Conservation (phyloP, 2,113 vertebrate genomes). For the Saguinus midas region DNA sequence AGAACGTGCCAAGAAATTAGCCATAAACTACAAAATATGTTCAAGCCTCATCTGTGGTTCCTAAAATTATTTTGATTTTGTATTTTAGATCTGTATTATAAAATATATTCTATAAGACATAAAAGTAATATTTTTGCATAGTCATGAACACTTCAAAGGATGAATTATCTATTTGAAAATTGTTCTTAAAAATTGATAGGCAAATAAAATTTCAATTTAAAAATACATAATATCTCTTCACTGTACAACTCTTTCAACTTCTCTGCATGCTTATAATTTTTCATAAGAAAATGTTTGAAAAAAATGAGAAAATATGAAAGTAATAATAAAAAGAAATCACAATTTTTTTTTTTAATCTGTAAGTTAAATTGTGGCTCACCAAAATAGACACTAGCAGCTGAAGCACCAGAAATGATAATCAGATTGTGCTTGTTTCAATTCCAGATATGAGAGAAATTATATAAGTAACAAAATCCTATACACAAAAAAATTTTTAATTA, state of each 20-base stretch:
- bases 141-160: background rate
- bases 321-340: background rate
- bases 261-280: background rate
- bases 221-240: slow-evolving; percentile 1
- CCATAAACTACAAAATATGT: background rate
- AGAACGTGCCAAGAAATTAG: background rate
- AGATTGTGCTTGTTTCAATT: background rate
- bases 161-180: background rate
- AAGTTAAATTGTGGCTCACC: background rate
- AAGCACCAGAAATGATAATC: background rate
- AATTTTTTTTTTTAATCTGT: background rate
- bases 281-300: background rate
- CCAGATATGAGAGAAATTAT: background rate
- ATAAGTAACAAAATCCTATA: background rate
- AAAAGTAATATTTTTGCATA: background rate
- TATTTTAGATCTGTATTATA: background rate
- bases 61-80: background rate
- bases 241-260: slow-evolving; percentile 3
- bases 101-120: background rate
- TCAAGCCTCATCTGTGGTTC: background rate
- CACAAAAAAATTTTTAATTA: no score
- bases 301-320: background rate
- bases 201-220: background rate
- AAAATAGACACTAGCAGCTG: background rate
- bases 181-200: slow-evolving; percentile 22